phyloP scores from a whole-genome alignment of 2,888 invertebrate genomes.

The Heliothis peltigera region DNA sequence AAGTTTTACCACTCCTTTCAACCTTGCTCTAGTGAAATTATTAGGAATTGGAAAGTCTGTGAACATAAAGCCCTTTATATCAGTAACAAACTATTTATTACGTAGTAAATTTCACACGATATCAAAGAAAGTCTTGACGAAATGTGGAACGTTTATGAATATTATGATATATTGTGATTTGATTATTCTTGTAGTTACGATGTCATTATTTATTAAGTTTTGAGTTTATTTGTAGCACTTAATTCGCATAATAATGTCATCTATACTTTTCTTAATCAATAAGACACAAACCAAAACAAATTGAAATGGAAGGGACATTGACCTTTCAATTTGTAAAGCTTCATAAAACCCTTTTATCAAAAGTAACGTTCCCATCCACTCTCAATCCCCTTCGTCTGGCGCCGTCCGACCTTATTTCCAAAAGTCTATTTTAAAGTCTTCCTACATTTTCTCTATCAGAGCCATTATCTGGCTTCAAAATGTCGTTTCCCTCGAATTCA shows the following conservation, averaged over 20 bases:
- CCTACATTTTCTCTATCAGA: slow-evolving; percentile 13
- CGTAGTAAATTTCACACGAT: slow-evolving; percentile 18
- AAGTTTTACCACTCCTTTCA: neutral
- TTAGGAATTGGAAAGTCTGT: slow-evolving; percentile 3
- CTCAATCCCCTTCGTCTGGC: slow-evolving; percentile 25
- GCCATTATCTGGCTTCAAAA: slow-evolving; percentile 35
- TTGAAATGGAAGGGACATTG: slow-evolving; percentile 1
- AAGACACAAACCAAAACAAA: slow-evolving; percentile 2
- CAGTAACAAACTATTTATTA: slow-evolving; percentile 17
- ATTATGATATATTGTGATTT: slow-evolving; percentile 14
- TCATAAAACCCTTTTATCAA: slow-evolving; percentile 15
- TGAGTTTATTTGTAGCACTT: neutral
- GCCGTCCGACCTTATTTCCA: slow-evolving; percentile 27
- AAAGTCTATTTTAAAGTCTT: slow-evolving; percentile 24
- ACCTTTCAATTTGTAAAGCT: neutral
- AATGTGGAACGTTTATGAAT: slow-evolving; percentile 25
- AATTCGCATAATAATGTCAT: neutral
- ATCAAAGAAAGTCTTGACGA: slow-evolving; percentile 15
- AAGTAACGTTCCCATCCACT: slow-evolving; percentile 10
- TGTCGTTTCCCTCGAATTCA: slow-evolving; percentile 14
- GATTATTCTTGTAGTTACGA: slow-evolving; percentile 1
- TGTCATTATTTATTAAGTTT: slow-evolving; percentile 20
- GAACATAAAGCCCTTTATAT: slow-evolving; percentile 1
- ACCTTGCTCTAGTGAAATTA: neutral
- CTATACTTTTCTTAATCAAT: neutral